Evolutionary conservation across 2,797 vertebrate species (phyloP).

Genomic region (Macrochelys suwanniensis): DNA sequence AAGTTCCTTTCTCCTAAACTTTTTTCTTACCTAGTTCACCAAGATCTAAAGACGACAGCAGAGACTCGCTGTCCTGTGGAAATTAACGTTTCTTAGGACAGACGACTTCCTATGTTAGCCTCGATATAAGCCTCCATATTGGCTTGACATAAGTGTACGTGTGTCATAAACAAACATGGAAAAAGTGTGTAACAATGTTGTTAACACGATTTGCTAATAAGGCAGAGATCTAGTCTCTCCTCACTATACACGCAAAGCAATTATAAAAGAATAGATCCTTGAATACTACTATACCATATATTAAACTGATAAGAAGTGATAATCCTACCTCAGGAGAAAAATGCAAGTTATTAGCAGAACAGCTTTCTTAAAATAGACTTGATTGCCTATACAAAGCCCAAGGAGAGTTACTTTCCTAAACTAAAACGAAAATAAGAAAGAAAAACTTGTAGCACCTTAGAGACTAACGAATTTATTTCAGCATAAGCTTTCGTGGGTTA

Average conservation of each 20-base stretch:
- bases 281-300: not conserved
- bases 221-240: constrained; percentile 5
- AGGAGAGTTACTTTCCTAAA: constrained; percentile 11
- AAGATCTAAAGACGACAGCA: not conserved
- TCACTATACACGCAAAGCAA: not conserved
- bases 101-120: not conserved
- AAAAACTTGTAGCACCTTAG: too few species aligned
- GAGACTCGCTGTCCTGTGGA: not conserved
- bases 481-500: too few species aligned
- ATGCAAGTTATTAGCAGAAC: constrained; percentile 5
- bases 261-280: not conserved
- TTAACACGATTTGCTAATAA: not conserved
- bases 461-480: too few species aligned
- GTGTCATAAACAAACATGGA: not conserved
- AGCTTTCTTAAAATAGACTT: constrained; percentile 7
- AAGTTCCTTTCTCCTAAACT: not conserved
- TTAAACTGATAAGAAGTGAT: not conserved
- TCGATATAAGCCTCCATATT: not conserved
- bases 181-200: rapidly evolving
- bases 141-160: not conserved
- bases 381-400: constrained; percentile 7
- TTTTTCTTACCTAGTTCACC: not conserved
- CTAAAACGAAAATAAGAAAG: too few species aligned
- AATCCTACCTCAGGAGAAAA: not conserved
- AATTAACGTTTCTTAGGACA: constrained; percentile 13